Conservation (phyloP, 2,797 vertebrate species). For the Hydrolagus colliei region DNA sequence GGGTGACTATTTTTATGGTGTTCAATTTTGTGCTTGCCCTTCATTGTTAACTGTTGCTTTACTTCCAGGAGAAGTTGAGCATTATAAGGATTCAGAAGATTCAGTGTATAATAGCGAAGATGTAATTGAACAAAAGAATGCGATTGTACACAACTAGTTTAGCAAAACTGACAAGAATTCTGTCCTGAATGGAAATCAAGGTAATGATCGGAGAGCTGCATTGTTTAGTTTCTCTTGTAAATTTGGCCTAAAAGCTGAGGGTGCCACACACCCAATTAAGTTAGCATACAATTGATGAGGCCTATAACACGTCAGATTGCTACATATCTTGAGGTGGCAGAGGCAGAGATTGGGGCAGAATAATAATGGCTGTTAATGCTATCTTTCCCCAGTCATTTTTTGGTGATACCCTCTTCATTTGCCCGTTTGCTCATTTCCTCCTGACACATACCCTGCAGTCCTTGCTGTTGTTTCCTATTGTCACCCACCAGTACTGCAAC, state of each 20-base stretch:
- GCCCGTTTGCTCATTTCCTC: no score
- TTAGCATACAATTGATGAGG: not conserved
- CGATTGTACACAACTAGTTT: conserved; percentile 48
- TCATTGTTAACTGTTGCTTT: conserved; percentile 28
- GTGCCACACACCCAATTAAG: not conserved
- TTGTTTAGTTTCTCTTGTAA: not conserved
- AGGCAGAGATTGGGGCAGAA: no score
- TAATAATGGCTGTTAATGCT: no score
- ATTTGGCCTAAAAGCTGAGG: not conserved
- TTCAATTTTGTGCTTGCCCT: no score
- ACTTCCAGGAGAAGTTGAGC: conserved; percentile 53
- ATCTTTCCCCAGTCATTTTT: no score
- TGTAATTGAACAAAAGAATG: conserved; percentile 45
- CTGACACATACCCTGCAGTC: no score
- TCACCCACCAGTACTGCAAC: no score
- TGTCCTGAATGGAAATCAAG: conserved; percentile 47
- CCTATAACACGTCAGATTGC: no score
- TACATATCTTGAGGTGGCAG: no score
- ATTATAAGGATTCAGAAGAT: conserved; percentile 50
- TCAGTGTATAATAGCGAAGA: conserved; percentile 39
- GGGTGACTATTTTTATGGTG: no score
- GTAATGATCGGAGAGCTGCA: conserved; percentile 41
- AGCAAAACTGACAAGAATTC: conserved; percentile 41
- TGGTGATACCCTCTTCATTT: no score
- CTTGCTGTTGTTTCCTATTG: no score